Conservation (phyloP, 64 coral and sea anemone genomes). For the Actinia equina region DNA sequence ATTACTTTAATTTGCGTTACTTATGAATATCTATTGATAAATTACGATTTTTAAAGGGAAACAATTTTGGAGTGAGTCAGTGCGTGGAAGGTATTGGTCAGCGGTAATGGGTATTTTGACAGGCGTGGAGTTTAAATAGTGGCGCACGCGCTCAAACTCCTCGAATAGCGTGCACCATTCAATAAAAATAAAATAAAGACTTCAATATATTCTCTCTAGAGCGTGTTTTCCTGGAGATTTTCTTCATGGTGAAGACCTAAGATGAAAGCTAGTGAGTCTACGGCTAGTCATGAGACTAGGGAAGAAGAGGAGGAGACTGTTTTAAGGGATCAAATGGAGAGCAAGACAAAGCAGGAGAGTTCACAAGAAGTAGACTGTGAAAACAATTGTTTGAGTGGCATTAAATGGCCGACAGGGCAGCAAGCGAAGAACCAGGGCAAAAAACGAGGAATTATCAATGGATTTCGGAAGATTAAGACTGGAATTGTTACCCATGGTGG, state of each 20-base stretch:
- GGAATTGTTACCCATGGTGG: slow-evolving; percentile 80
- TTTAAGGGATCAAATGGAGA: slow-evolving; percentile 40
- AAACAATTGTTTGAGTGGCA: slow-evolving; percentile 97
- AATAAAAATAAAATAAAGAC: slow-evolving; percentile 92
- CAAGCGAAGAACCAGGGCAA: slow-evolving; percentile 69
- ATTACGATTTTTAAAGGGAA: background rate
- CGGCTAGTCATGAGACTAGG: slow-evolving; percentile 61
- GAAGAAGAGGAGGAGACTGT: slow-evolving; percentile 53
- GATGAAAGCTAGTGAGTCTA: slow-evolving; percentile 71
- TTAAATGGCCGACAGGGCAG: slow-evolving; percentile 95
- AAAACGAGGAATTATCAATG: slow-evolving; percentile 61
- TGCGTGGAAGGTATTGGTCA: background rate
- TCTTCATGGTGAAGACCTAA: slow-evolving; percentile 47
- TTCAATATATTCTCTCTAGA: slow-evolving; percentile 70
- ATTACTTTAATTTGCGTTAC: background rate
- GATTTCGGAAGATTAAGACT: slow-evolving; percentile 61
- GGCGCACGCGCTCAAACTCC: slow-evolving; percentile 88
- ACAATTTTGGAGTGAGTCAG: too few species aligned
- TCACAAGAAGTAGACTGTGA: slow-evolving; percentile 66
- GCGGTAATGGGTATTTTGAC: background rate
- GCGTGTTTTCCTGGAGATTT: slow-evolving; percentile 46
- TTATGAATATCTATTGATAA: background rate
- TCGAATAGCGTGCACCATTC: slow-evolving; percentile 94
- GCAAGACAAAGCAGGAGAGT: slow-evolving; percentile 37
- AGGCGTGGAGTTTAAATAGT: slow-evolving; percentile 97